Evolutionary conservation across 30 jellyfish, hydroid and myxozoan genomes (phyloP), one percentile per base, ranked within the genome.

Genomic region (Aurelia sp.): DNA sequence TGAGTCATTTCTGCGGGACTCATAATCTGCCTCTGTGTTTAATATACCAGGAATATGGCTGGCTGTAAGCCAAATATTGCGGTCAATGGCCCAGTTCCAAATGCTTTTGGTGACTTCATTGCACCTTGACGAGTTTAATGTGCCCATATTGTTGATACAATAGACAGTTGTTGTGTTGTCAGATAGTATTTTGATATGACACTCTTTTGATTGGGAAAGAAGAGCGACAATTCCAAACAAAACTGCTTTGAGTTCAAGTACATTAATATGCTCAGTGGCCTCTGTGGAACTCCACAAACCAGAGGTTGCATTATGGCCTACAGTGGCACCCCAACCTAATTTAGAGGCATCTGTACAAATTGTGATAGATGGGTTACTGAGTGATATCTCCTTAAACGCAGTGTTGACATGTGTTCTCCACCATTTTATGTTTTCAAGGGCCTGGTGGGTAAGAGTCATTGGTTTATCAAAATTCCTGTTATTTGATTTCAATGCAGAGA

Each of bases 81-180:
- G 31, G 74, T 11, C 21, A 18, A 19, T 63, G 17, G 31, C 16
- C 74, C 74, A 63, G 17, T 63, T 63, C 65, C 65, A 53, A 53
- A 53, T 53, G 16, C 19, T 13, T 18, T 53, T 53, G 16, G 65
- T 18, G 65, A 53, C 1, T 18, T 12, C 65, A 53, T 53, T 53
- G 19, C 65, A 53, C 16, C 19, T 53, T 53, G 27, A 20, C 37
- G 81, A 70, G n/a, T 44, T 70, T 20, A 70, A 27, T 30, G 65
- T 70, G 37, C 81, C 81, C 81, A 70, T 70, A 22, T 70, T 70
- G 81, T 70, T 70, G n/a, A 70, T 70, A 70, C 81, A 70, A 65
- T 33, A 33, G 17, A 66, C 76, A 15, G 76, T 27, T 18, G 76
- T 18, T 18, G 76, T 70, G 33, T 27, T 27, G 33, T 27, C 33